Evolutionary conservation across 35 echinoderm and acorn worm genomes (phyloP), one percentile per base, ranked within the genome.

Genomic region (Acanthaster planci): DNA sequence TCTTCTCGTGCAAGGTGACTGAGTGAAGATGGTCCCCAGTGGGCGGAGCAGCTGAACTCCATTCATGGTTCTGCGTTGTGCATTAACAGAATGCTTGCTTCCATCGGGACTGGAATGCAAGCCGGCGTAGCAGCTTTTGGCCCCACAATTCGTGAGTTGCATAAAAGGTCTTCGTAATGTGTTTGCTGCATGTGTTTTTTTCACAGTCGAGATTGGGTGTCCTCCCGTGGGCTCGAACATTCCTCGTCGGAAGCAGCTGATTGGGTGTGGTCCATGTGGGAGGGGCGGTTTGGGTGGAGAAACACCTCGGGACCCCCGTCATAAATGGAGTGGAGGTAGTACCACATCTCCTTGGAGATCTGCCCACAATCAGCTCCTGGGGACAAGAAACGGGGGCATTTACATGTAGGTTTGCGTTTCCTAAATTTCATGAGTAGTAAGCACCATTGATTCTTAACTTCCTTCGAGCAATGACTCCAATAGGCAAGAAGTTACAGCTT

Each of bases 321-420:
- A 39, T 99, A 93, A 82, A 99, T 99, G 17, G 88, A 90, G 56
- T 99, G 92, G 14, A 99, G 84, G 44, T 91, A 99, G 14, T 67
- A 67, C 96, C 96, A 99, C 50, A 90, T 99, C 9, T 90, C 92
- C 47, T 93, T 86, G 7, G 96, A 99, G 18, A 99, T 99, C 80
- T 99, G 96, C 8, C 91, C 96, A 56, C 75, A 91, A 29, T 92
- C 96, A 10, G 88, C 91, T 58, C 88, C 96, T 99, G 76, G 8
- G 31, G 39, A 27, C n/a, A n/a, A n/a, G n/a, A n/a, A n/a, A n/a
- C n/a, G n/a, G n/a, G n/a, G n/a, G n/a, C n/a, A n/a, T n/a, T n/a
- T n/a, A n/a, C n/a, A n/a, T n/a, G n/a, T n/a, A n/a, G n/a, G n/a
- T n/a, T n/a, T n/a, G n/a, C n/a, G n/a, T n/a, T n/a, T n/a, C n/a